A percentile compares a stretch with the other conserved stretches of the same genome.
These are phyloP conservation scores for Melipona beecheii DNA, from an alignment of 2,888 invertebrate genomes.

Conservation along the genomic window DNA sequence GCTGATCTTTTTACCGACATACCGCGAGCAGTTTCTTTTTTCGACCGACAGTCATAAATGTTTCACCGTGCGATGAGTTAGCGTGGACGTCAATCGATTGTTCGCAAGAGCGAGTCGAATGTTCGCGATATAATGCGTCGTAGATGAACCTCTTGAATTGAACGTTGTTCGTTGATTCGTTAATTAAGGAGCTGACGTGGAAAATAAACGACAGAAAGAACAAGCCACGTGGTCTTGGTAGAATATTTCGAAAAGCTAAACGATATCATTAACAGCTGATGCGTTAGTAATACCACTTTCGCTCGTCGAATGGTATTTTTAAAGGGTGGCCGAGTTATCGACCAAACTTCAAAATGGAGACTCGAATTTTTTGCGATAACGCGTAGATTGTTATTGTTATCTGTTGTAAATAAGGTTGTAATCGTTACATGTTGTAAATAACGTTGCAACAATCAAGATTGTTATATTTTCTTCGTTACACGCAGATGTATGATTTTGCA, in stretches of 20 bases:
- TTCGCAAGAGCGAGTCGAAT: not conserved
- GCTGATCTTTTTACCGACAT: not conserved
- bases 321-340: not conserved
- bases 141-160: not conserved
- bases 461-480: too few species aligned
- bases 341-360: slow-evolving; percentile 1
- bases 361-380: not conserved
- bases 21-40: not conserved
- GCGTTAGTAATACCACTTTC: slow-evolving; percentile 27
- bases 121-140: slow-evolving; percentile 13
- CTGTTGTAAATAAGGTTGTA: not conserved
- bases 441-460: not conserved
- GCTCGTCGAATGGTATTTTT: slow-evolving; percentile 30
- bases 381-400: not conserved
- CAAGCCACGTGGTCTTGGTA: not conserved
- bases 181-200: not conserved
- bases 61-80: not conserved
- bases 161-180: not conserved
- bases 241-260: not conserved
- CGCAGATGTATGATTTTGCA: not conserved
- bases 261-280: not conserved
- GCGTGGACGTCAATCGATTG: slow-evolving; percentile 32
- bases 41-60: not conserved
- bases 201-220: not conserved
- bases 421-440: not conserved